Evolutionary conservation across 2,888 invertebrate genomes (phyloP).

Genomic region (Ophion ellenae): DNA sequence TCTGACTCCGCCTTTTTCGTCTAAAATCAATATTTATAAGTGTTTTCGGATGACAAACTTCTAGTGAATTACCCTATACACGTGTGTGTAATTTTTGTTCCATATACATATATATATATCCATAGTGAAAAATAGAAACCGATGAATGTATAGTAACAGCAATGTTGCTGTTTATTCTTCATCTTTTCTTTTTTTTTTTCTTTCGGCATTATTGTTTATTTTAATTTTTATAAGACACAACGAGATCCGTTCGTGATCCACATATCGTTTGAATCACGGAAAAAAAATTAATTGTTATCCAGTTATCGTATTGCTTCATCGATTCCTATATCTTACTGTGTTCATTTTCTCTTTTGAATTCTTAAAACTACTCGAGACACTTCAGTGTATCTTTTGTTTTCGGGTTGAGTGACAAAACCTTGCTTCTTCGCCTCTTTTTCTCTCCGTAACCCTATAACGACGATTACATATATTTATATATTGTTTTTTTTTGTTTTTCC

Average conservation of each 20-base stretch:
- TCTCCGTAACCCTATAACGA: constrained; percentile 39
- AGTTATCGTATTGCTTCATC: constrained; percentile 51
- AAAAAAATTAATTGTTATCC: constrained; percentile 11
- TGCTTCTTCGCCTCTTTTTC: constrained; percentile 4
- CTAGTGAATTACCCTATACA: not conserved
- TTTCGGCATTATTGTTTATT: constrained; percentile 7
- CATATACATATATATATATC: constrained; percentile 5
- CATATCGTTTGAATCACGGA: constrained; percentile 29
- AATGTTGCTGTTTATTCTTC: constrained; percentile 2
- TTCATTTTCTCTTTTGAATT: not conserved
- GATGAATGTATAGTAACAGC: constrained; percentile 26
- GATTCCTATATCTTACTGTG: constrained; percentile 53
- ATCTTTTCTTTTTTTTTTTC: constrained; percentile 9
- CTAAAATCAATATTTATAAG: too few species aligned
- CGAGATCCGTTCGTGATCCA: constrained; percentile 12
- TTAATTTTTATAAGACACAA: constrained; percentile 32
- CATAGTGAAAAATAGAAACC: constrained; percentile 46
- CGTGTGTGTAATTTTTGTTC: constrained; percentile 6
- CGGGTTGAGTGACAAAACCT: constrained; percentile 13
- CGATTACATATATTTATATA: constrained; percentile 27
- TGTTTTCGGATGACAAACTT: too few species aligned
- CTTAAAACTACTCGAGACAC: constrained; percentile 46
- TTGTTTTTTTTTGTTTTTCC: not conserved
- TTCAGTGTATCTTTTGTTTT: not conserved
- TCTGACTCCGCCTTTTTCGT: too few species aligned